Evolutionary conservation across 1,140 invertebrate species (phyloP).

Genomic region (Mylabris phalerata): DNA sequence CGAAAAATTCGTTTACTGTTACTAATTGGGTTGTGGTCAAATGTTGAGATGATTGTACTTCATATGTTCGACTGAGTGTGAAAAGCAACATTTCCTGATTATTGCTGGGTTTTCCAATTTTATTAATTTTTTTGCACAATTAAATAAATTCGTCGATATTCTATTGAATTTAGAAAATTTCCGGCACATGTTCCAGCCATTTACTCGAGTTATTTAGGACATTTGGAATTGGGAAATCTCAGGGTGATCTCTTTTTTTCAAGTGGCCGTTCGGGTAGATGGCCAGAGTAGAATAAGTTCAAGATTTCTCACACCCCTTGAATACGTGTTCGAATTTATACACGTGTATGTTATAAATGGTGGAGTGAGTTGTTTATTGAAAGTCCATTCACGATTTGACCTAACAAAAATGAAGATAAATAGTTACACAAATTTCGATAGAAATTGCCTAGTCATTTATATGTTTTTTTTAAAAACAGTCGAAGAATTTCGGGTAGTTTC

Average conservation of each 20-base stretch:
- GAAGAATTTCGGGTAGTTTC: no score
- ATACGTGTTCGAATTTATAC: no score
- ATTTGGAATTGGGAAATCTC: conserved; percentile 22
- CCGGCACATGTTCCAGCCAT: not conserved
- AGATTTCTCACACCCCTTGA: no score
- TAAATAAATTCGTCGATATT: not conserved
- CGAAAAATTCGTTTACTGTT: not conserved
- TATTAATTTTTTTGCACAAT: no score
- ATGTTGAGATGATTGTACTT: not conserved
- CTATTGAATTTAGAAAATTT: not conserved
- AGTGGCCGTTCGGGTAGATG: conserved; percentile 16
- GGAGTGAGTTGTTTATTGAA: conserved; percentile 11
- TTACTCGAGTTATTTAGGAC: conserved; percentile 16
- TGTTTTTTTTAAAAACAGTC: no score
- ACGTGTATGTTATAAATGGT: conserved; percentile 10
- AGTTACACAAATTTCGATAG: conserved; percentile 17
- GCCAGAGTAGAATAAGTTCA: not conserved
- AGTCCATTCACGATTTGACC: conserved; percentile 18
- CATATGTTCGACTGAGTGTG: not conserved
- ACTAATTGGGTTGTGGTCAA: not conserved
- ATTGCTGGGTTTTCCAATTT: not conserved
- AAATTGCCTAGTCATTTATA: no score
- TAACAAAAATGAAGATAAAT: conserved; percentile 22
- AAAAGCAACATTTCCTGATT: no score
- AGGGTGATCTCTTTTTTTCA: not conserved